Percentiles rank a stretch among this genome's conserved stretches.
phyloP scores from a whole-genome alignment of 2,888 invertebrate genomes.

The Ectobius pallidus region DNA sequence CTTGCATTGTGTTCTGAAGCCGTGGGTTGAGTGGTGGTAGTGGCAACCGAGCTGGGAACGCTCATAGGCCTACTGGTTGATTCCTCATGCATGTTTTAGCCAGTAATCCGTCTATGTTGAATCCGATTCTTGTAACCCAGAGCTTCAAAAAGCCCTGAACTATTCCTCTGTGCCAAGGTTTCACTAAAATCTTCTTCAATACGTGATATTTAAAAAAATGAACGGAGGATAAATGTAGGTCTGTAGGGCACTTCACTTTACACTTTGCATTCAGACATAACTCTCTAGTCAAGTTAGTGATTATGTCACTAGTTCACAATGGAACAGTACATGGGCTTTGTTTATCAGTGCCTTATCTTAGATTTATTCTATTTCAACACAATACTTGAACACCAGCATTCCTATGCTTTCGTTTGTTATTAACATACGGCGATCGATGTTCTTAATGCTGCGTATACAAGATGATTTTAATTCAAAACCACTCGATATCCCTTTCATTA shows the following conservation, averaged over 20 bases:
- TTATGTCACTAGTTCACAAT: not conserved
- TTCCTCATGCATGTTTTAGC: conserved; percentile 68
- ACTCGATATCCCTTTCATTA: conserved; percentile 10
- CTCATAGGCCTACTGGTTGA: conserved; percentile 67
- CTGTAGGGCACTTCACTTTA: conserved; percentile 87
- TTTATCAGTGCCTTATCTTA: not conserved
- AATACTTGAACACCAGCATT: too few species aligned
- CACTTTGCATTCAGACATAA: conserved; percentile 79
- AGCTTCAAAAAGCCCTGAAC: conserved; percentile 57
- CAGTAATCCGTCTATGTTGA: conserved; percentile 55
- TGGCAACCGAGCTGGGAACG: conserved; percentile 68
- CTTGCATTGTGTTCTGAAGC: conserved; percentile 61
- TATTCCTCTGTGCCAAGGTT: conserved; percentile 57
- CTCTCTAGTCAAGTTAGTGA: conserved; percentile 69
- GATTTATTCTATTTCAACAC: too few species aligned
- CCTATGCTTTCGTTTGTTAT: too few species aligned
- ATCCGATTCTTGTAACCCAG: conserved; percentile 55
- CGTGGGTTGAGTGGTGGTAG: conserved; percentile 62
- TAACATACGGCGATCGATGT: too few species aligned
- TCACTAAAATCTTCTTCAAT: conserved; percentile 58
- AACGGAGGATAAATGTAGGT: conserved; percentile 80
- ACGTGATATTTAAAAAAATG: conserved; percentile 59
- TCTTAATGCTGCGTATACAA: not conserved
- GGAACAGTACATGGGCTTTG: not conserved
- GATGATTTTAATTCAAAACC: not conserved